Evolutionary conservation across 35 echinoderm and acorn worm genomes (phyloP).

Genomic region (Ophioderma brevispina): DNA sequence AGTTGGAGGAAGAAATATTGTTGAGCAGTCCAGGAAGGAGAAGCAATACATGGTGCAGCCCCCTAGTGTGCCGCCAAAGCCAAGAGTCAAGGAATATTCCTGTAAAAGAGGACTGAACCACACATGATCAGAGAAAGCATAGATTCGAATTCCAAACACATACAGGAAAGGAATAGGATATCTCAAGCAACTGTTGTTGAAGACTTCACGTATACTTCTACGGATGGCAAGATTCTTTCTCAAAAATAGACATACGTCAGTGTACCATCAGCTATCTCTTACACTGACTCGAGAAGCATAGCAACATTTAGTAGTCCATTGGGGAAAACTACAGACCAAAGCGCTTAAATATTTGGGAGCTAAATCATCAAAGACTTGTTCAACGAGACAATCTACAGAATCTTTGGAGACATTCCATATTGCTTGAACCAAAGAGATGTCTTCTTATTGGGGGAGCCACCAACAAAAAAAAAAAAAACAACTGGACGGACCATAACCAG

Average conservation of each 20-base stretch:
- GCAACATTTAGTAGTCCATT: conserved; percentile 51
- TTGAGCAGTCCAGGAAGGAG: conserved; percentile 38
- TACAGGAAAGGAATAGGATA: conserved; percentile 59
- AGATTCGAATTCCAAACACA: conserved; percentile 43
- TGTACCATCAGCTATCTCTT: conserved; percentile 63
- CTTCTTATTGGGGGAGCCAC: conserved; percentile 48
- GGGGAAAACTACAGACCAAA: conserved; percentile 25
- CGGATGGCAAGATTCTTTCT: conserved; percentile 52
- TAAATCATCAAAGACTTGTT: conserved; percentile 55
- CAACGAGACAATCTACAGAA: conserved; percentile 49
- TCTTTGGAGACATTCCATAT: conserved; percentile 63
- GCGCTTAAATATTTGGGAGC: conserved; percentile 30
- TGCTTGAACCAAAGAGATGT: conserved; percentile 50
- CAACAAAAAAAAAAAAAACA: no score
- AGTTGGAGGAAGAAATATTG: no score
- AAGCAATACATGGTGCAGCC: conserved; percentile 66
- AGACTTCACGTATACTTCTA: conserved; percentile 70
- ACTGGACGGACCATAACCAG: no score
- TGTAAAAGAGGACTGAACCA: conserved; percentile 38
- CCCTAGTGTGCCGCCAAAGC: conserved; percentile 57
- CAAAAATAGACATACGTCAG: conserved; percentile 62
- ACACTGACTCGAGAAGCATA: conserved; percentile 42
- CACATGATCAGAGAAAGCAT: conserved; percentile 70
- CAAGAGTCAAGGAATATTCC: conserved; percentile 22
- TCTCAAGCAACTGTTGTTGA: conserved; percentile 51